phyloP scores from a whole-genome alignment of 2,113 vertebrate species.

The Callopanchax toddi region DNA sequence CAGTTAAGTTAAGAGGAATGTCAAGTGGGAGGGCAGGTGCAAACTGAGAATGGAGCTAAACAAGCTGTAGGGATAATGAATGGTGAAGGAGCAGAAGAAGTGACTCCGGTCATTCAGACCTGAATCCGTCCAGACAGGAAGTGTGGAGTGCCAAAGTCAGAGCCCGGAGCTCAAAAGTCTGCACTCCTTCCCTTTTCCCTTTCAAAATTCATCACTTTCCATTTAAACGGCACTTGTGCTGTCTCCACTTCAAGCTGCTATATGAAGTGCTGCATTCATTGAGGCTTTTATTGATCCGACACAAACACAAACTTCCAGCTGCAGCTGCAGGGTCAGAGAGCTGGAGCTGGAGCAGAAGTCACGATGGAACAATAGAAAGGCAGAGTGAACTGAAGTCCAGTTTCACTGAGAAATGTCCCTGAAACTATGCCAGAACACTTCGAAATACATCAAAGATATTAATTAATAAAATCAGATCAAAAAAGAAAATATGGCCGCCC shows the following conservation, averaged over 20 bases:
- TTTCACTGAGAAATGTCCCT: conserved; percentile 4
- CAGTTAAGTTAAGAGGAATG: neutral
- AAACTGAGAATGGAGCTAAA: conserved; percentile 6
- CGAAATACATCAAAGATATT: neutral
- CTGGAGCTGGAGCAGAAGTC: conserved; percentile 18
- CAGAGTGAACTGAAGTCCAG: neutral
- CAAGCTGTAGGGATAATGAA: conserved; percentile 25
- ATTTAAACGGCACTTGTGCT: conserved; percentile 33
- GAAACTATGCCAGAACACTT: conserved; percentile 1
- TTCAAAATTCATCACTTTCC: conserved; percentile 24
- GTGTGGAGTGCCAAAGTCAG: conserved; percentile 9
- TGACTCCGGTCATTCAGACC: conserved; percentile 18
- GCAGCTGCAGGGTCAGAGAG: conserved; percentile 15
- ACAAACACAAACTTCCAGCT: conserved; percentile 36
- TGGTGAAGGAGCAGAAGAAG: neutral
- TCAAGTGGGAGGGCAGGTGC: conserved; percentile 1
- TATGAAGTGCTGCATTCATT: conserved; percentile 26
- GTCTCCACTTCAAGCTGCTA: conserved; percentile 16
- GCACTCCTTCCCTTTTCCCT: too few species aligned
- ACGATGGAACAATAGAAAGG: conserved; percentile 24
- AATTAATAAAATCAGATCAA: too few species aligned
- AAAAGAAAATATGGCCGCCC: too few species aligned
- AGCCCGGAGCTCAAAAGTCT: neutral
- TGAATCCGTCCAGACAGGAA: conserved; percentile 22
- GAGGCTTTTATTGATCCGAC: conserved; percentile 31